phyloP scores from a whole-genome alignment of 2,888 invertebrate genomes.

The Acholoe squamosa region DNA sequence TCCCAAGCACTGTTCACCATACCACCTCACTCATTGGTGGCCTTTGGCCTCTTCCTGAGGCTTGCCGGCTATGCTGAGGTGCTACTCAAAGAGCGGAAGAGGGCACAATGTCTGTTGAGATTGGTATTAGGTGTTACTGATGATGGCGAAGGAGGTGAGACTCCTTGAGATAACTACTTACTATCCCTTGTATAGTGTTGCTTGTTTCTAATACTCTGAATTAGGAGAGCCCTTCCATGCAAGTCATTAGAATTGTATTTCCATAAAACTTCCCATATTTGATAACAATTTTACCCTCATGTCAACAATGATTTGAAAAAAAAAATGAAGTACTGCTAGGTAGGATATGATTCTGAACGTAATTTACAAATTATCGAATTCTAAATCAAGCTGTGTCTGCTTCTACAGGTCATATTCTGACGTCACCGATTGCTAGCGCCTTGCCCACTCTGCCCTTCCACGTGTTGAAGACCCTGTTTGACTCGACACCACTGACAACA shows the following conservation, averaged over 20 bases:
- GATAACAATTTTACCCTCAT: no score
- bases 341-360: neutral
- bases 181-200: no score
- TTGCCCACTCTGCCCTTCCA: constrained; percentile 88
- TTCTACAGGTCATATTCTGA: constrained; percentile 87
- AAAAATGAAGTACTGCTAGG: neutral
- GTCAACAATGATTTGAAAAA: no score
- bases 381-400: constrained; percentile 35
- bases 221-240: no score
- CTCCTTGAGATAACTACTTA: neutral
- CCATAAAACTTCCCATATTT: no score
- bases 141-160: constrained; percentile 93
- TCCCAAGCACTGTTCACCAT: constrained; percentile 65
- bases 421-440: constrained; percentile 88
- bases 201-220: no score
- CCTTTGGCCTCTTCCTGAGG: constrained; percentile 93
- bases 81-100: constrained; percentile 90
- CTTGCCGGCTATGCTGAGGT: constrained; percentile 96
- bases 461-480: constrained; percentile 89
- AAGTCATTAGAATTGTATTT: no score
- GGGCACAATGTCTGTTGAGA: constrained; percentile 93
- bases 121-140: constrained; percentile 95
- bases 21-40: constrained; percentile 95
- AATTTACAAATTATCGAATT: neutral
- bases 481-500: constrained; percentile 89